Evolutionary conservation across 2,113 vertebrate genomes (phyloP).

Genomic region (Vidua chalybeata): DNA sequence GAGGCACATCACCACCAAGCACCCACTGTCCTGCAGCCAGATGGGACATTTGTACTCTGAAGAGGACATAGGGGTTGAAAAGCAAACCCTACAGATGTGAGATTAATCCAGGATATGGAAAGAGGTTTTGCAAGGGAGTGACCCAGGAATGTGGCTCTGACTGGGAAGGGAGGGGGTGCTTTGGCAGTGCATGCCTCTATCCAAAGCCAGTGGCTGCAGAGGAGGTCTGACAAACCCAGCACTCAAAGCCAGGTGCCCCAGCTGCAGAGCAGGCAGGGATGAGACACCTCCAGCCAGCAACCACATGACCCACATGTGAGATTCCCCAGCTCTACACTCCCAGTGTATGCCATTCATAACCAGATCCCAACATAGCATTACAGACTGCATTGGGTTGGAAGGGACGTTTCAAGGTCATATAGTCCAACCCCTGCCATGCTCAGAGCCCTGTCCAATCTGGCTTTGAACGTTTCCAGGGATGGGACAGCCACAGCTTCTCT

Average conservation of each 20-base stretch:
- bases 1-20: neutral
- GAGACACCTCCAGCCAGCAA: neutral
- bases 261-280: neutral
- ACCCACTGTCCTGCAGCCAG: neutral
- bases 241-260: accelerated
- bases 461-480: neutral
- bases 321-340: neutral
- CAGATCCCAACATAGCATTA: accelerated
- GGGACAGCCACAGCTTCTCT: neutral
- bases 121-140: neutral
- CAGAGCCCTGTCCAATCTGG: neutral
- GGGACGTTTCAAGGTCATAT: neutral
- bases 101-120: neutral
- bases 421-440: neutral
- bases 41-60: neutral
- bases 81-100: neutral
- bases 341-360: neutral
- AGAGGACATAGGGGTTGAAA: neutral
- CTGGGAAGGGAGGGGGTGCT: accelerated
- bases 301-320: accelerated
- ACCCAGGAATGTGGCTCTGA: neutral
- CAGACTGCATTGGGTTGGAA: neutral
- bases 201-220: neutral
- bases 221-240: neutral
- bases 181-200: accelerated